phyloP scores from a whole-genome alignment of 2,113 vertebrate genomes.

The Daubentonia madagascariensis region DNA sequence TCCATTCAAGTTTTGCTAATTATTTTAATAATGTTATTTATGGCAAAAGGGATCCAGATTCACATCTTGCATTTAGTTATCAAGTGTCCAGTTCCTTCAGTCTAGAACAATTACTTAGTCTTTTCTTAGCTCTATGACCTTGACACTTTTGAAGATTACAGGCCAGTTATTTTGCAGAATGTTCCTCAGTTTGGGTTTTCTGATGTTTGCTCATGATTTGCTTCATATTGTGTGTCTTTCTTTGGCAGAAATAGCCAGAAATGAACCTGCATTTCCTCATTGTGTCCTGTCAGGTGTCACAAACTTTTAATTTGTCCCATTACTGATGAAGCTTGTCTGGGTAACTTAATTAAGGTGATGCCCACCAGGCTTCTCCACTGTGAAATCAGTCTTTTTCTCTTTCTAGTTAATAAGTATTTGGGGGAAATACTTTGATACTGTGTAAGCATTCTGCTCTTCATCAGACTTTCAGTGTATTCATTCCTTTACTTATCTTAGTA shows the following conservation, averaged over 20 bases:
- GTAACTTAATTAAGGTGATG: not conserved
- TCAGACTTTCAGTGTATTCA: not conserved
- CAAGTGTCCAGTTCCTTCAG: not conserved
- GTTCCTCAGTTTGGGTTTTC: not conserved
- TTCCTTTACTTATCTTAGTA: not conserved
- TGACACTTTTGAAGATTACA: not conserved
- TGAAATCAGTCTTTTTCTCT: not conserved
- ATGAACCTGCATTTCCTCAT: not conserved
- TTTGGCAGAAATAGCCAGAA: not conserved
- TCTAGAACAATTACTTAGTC: not conserved
- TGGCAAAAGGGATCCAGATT: not conserved
- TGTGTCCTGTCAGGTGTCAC: rapidly evolving
- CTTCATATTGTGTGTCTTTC: not conserved
- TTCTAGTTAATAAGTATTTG: not conserved
- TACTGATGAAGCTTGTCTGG: not conserved
- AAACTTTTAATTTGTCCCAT: not conserved
- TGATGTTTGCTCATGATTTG: not conserved
- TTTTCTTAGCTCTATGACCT: not conserved
- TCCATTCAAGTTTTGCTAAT: not conserved
- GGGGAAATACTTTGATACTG: not conserved
- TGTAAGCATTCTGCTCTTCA: not conserved
- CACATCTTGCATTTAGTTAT: not conserved
- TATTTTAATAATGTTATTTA: not conserved
- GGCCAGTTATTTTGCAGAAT: not conserved
- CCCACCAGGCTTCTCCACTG: not conserved